These are phyloP conservation scores for Odontamblyopus lacepedii DNA, from an alignment of 2,797 vertebrate species.

Conservation along the genomic window DNA sequence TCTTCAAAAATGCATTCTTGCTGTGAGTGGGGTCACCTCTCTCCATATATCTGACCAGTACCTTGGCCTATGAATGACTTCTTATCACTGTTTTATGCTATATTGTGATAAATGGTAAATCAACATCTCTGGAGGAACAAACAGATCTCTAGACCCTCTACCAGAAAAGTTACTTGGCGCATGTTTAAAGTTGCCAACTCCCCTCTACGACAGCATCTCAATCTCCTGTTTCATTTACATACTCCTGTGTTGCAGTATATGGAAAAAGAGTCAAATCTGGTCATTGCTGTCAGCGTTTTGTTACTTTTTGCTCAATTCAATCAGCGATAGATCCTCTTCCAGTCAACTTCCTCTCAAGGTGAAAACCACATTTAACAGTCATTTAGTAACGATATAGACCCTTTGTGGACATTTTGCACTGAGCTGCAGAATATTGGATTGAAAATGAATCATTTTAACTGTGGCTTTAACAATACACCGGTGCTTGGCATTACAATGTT, in stretches of 20 bases:
- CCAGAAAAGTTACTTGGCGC: background rate
- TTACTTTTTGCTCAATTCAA: slow-evolving; percentile 45
- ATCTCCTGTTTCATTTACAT: slow-evolving; percentile 21
- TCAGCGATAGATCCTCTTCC: slow-evolving; percentile 44
- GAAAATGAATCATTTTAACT: slow-evolving; percentile 72
- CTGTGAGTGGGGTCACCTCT: no score
- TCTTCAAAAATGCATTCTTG: no score
- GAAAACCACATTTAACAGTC: slow-evolving; percentile 66
- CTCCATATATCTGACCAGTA: no score
- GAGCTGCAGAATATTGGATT: slow-evolving; percentile 62
- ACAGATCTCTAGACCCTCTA: background rate
- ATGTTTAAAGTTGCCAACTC: background rate
- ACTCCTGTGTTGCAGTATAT: slow-evolving; percentile 8
- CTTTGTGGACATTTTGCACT: slow-evolving; percentile 62
- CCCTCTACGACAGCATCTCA: slow-evolving; percentile 7
- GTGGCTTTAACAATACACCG: slow-evolving; percentile 71
- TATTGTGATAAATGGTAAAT: no score
- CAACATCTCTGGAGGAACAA: no score
- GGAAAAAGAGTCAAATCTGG: slow-evolving; percentile 32
- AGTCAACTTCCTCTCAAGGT: slow-evolving; percentile 59
- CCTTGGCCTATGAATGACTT: no score
- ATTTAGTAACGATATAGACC: slow-evolving; percentile 61
- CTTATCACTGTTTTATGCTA: background rate
- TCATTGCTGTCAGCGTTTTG: slow-evolving; percentile 12
- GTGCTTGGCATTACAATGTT: slow-evolving; percentile 67